A percentile compares a stretch with the other conserved stretches of the same genome.
These are phyloP conservation scores for Apoda limacodes DNA, from an alignment of 2,888 invertebrate species.

Conservation along the genomic window DNA sequence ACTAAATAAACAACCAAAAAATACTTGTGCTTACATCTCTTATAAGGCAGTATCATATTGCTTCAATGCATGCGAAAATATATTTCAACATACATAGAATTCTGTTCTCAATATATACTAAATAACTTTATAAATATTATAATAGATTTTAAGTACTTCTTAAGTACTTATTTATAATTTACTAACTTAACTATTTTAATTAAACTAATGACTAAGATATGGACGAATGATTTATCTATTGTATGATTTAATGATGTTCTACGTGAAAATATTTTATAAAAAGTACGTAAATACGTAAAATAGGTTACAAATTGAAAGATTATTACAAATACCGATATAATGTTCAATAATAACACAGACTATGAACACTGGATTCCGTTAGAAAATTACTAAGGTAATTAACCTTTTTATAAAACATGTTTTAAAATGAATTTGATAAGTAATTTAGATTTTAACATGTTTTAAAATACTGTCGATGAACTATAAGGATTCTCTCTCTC, in stretches of 20 bases:
- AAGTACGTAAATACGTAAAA: too few species aligned
- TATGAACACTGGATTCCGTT: slow-evolving; percentile 45
- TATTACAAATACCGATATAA: too few species aligned
- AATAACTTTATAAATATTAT: slow-evolving; percentile 14
- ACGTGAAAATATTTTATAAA: too few species aligned
- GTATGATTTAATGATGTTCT: too few species aligned
- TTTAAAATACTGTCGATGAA: too few species aligned
- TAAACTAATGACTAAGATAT: slow-evolving; percentile 63
- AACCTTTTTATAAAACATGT: slow-evolving; percentile 10
- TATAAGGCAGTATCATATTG: slow-evolving; percentile 55
- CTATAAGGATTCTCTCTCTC: too few species aligned
- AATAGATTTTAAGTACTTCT: slow-evolving; percentile 44
- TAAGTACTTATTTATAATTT: slow-evolving; percentile 41
- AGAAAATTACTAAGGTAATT: too few species aligned
- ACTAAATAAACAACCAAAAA: slow-evolving; percentile 28
- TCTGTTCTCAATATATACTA: slow-evolving; percentile 11
- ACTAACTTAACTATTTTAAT: slow-evolving; percentile 29
- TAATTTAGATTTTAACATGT: too few species aligned
- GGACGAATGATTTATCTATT: slow-evolving; percentile 60
- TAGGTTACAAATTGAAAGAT: too few species aligned
- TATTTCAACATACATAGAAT: too few species aligned
- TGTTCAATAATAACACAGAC: too few species aligned
- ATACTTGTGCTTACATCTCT: slow-evolving; percentile 30
- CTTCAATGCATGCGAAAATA: slow-evolving; percentile 30
- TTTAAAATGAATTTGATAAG: too few species aligned